Base-by-base conservation (phyloP, 2,113 vertebrate genomes). In the Syngnathus typhle region DNA sequence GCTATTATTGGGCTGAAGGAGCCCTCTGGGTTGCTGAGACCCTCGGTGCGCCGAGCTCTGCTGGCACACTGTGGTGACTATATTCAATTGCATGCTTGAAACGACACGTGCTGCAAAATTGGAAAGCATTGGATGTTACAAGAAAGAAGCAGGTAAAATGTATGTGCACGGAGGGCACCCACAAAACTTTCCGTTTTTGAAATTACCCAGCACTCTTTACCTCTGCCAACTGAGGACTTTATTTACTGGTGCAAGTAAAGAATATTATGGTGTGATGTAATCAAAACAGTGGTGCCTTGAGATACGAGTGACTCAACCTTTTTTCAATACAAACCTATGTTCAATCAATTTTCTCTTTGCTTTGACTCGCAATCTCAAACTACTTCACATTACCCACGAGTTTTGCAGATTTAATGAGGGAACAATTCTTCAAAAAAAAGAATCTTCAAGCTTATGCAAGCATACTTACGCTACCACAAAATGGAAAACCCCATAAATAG, bases 11-110 rank as follows among this genome's bases (percentile, higher is more conserved):
- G 74, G 58, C 51, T 78, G 69, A 15, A 60, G 18, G 65, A 80
- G 66, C 56, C 64, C 52, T 75, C 54, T 68, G 27, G 61, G 66
- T 70, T 65, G 18, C 70, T 49, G 49, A 75, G 67, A 76, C 37
- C 69, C 49, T 68, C 64, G 6, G 72, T 75, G 71, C 6, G 51
- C 46, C 54, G 67, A 59, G 66, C 84, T 85, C 75, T 89, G 81
- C 86, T 89, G 88, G 77, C 88, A 84, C 86, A 79, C 75, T 73
- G 83, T 87, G 86, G 86, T 68, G 49, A 43, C 36, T 64, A 65
- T 18, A 72, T 72, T 80, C 61, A 75, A 84, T 73, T 82, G 68
- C 84, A 88, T 64, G 6, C 21, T 65, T 37, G 65, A 66, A 74
- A 69, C 52, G 5, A 70, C 67, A 65, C 23, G 47, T 36, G 44